Evolutionary conservation across 2,113 vertebrate genomes (phyloP), one percentile per base, ranked within the genome.

Genomic region (Girardinichthys multiradiatus): DNA sequence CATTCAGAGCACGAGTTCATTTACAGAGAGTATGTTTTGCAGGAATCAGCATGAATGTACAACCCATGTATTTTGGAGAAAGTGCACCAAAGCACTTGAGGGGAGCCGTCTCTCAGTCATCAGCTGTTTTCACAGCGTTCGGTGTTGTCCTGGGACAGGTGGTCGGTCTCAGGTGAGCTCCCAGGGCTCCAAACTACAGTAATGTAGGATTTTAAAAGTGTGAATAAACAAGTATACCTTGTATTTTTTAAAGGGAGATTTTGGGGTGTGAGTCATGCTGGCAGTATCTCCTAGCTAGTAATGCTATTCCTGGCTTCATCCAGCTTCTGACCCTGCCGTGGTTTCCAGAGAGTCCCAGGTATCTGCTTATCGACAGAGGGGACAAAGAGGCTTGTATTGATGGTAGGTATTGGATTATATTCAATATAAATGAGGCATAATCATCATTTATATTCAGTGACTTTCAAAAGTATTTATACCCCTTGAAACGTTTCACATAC

Each of bases 61-160:
- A 98, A 85, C 96, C 96, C 75, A 97, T 98, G 96, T 97, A 97
- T 72, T 94, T 98, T 86, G 96, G 96, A 27, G 96, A 97, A 86
- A 96, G 96, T 19, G 95, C 95, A 9, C 96, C 96, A 19, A 96
- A 94, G 90, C 93, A 96, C 74, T 87, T 96, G 35, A 88, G 96
- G 65, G 97, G 97, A 60, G 94, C 94, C 0, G 85, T 95, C 75
- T 90, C 96, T 29, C 77, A 97, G 87, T 95, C 95, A 2, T 97
- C 95, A 3, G 96, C 96, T 48, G 91, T 95, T 0, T 98, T 97
- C 76, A 94, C 96, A 27, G 92, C 96, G 24, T 94, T 97, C 37
- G 97, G 96, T 14, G 82, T 98, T 1, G 86, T 97, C 60, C 74
- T 96, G 72, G 96, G 96, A 24, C 96, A 98, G 84, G 91, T 96